These are phyloP conservation scores for Aphaenogaster rudis DNA, from an alignment of 1,140 invertebrate species.

Conservation along the genomic window DNA sequence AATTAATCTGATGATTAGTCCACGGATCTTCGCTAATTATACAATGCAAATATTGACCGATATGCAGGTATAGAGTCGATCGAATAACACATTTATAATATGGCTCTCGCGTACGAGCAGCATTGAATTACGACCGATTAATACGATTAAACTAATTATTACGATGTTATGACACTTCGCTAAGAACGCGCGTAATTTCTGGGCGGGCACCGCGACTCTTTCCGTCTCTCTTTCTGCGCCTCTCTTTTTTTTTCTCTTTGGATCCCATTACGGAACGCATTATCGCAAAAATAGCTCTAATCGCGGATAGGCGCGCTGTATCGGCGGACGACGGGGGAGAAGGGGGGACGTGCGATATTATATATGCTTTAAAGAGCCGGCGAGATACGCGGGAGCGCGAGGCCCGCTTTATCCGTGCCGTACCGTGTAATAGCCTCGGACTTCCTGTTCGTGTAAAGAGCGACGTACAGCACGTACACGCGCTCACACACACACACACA, in stretches of 20 bases:
- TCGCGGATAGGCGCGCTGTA: constrained; percentile 66
- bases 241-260: not conserved
- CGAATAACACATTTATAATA: not conserved
- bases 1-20: constrained; percentile 24
- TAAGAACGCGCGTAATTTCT: constrained; percentile 63
- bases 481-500: not conserved
- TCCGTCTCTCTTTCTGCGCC: not conserved
- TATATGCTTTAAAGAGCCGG: constrained; percentile 71
- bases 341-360: constrained; percentile 66
- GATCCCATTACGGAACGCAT: constrained; percentile 63
- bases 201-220: constrained; percentile 47
- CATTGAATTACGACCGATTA: constrained; percentile 51
- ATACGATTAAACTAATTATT: constrained; percentile 59
- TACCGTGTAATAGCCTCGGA: constrained; percentile 75
- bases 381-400: constrained; percentile 58
- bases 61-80: not conserved
- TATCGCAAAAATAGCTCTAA: constrained; percentile 74
- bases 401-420: constrained; percentile 72
- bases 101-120: not conserved
- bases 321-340: constrained; percentile 17
- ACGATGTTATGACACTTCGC: constrained; percentile 49
- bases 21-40: not conserved
- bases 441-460: constrained; percentile 76
- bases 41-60: constrained; percentile 35
- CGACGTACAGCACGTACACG: constrained; percentile 47